Base-by-base conservation (phyloP, 2,797 vertebrate genomes). In the Potorous gilbertii region DNA sequence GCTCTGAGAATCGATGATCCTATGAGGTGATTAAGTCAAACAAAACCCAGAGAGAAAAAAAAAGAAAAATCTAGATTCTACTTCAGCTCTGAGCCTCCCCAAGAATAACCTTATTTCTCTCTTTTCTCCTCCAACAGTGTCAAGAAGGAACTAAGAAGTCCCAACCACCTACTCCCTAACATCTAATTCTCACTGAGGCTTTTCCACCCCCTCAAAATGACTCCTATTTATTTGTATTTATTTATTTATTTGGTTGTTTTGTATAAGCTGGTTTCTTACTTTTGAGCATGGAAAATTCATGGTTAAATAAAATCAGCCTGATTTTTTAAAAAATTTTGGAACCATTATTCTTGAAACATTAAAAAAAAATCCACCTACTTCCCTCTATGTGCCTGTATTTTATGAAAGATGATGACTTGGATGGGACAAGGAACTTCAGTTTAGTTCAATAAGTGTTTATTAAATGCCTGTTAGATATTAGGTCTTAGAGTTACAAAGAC, bases 231-330 rank as follows among this genome's bases (percentile, higher is more conserved):
- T 98, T 98, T 98, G 0, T 98, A 98, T 98, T 98, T 98, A 98
- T 98, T 98, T 99, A 98, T 98, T 99, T 98, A 98, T 98, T 98
- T 96, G 57, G 92, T 96, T n/a, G 56, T 98, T 98, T 99, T 98
- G 95, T 97, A 98, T 92, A 97, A 97, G 66, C 96, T 92, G 92
- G 90, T 98, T 98, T 98, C 98, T 98, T 98, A 97, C n/a, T 97
- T 96, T 97, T 31, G 90, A 97, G 97, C 98, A 98, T 97, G 90
- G 24, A 97, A 94, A 90, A 91, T 92, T 90, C 74, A 94, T 96
- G 95, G 93, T 97, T 96, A 98, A 98, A 98, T 98, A 98, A 98
- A 98, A 96, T 96, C 95, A 98, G 95, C 97, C 96, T 96, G 0
- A 94, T 92, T 56, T 95, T 97, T 96, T 95, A 59, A 50, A 50